phyloP scores from a whole-genome alignment of 37 sponge, comb jelly and placozoan genomes.

The Mnemiopsis leidyi region DNA sequence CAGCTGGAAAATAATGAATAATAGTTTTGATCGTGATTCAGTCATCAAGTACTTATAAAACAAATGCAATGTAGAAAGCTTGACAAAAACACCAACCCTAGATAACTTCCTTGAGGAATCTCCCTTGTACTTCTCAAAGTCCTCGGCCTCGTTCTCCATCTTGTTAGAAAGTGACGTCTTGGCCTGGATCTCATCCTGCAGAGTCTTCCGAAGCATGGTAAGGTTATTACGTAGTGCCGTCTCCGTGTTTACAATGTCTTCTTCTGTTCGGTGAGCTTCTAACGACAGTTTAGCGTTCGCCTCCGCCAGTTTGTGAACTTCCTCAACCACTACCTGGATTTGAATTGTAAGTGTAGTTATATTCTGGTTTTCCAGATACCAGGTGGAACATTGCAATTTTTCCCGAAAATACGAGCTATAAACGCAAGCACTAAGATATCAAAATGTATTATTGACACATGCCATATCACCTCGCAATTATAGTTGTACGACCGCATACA shows the following conservation, averaged over 20 bases:
- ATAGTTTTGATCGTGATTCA: too few relatives aligned
- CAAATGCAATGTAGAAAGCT: too few relatives aligned
- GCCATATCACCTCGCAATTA: too few relatives aligned
- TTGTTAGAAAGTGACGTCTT: conserved; percentile 7
- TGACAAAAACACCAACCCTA: background rate
- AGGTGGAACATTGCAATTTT: too few relatives aligned
- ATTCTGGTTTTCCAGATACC: too few relatives aligned
- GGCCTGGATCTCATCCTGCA: conserved; percentile 53
- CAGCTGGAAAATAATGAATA: too few relatives aligned
- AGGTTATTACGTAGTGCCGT: conserved; percentile 56
- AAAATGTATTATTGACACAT: too few relatives aligned
- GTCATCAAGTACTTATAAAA: too few relatives aligned
- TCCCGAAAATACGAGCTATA: too few relatives aligned
- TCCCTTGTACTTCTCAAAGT: conserved; percentile 53
- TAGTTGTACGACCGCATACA: too few relatives aligned
- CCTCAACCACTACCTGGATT: conserved; percentile 50
- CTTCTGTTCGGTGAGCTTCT: conserved; percentile 60
- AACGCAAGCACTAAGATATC: too few relatives aligned
- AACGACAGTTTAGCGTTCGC: background rate
- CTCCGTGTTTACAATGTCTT: conserved; percentile 59
- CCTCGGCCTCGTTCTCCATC: conserved; percentile 58
- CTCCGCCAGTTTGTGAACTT: conserved; percentile 60
- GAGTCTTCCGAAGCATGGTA: conserved; percentile 50
- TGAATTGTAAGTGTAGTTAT: too few relatives aligned
- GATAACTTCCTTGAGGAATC: conserved; percentile 34